A percentile compares a stretch with the other conserved stretches of the same genome.
These are phyloP conservation scores for Adineta ricciae DNA, from an alignment of 2,888 invertebrate genomes.

Conservation along the genomic window DNA sequence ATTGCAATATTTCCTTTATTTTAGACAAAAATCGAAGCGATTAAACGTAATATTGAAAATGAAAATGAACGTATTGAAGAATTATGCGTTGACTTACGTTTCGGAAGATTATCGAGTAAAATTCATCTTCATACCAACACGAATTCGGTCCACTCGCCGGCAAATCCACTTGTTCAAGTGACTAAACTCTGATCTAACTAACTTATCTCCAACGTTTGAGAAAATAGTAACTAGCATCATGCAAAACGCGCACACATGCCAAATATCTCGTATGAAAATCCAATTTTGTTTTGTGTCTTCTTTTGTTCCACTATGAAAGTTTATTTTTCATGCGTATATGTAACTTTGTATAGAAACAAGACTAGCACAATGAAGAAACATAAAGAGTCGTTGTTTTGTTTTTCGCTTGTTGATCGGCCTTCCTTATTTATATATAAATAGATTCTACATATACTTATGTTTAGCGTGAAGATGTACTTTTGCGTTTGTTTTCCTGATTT, in stretches of 20 bases:
- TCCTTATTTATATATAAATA: not conserved
- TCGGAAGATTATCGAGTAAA: not conserved
- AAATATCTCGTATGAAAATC: not conserved
- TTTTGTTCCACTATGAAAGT: not conserved
- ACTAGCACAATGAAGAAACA: too few species aligned
- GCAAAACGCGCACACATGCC: not conserved
- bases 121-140: not conserved
- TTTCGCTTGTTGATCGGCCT: not conserved
- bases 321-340: not conserved
- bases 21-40: constrained; percentile 17
- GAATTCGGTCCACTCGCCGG: constrained; percentile 38
- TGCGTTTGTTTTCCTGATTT: not conserved
- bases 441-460: not conserved
- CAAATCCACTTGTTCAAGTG: constrained; percentile 38
- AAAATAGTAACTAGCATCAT: not conserved
- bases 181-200: not conserved
- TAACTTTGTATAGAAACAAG: not conserved
- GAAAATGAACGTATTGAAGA: constrained; percentile 21
- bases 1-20: too few species aligned
- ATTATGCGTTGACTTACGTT: not conserved
- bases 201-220: not conserved
- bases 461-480: not conserved
- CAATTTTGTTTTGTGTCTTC: not conserved
- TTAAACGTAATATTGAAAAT: constrained; percentile 15
- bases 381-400: not conserved